A percentile compares a stretch with the other conserved stretches of the same genome.
Conservation (phyloP, 2,797 vertebrate species). For the Labroides dimidiatus region DNA sequence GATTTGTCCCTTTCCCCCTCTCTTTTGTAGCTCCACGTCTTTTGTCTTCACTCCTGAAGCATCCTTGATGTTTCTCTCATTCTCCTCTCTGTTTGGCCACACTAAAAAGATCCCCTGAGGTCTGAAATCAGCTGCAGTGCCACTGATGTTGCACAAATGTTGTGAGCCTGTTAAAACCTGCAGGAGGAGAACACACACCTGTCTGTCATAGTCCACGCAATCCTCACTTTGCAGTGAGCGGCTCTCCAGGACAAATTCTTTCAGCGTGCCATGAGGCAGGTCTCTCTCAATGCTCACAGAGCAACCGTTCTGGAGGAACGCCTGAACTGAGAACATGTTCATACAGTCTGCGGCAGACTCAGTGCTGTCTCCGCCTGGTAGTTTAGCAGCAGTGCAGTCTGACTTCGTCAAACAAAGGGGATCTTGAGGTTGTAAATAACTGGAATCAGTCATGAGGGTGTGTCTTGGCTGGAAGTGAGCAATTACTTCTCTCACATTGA, state of each 20-base stretch:
- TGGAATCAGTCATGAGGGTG: not conserved
- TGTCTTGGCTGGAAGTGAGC: conserved; percentile 61
- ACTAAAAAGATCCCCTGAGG: conserved; percentile 80
- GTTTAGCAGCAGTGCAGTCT: conserved; percentile 14
- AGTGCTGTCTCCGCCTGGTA: conserved; percentile 50
- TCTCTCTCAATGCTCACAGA: conserved; percentile 75
- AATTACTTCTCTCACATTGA: conserved; percentile 78
- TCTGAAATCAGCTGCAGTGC: conserved; percentile 66
- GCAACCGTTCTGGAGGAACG: conserved; percentile 62
- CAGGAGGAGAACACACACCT: conserved; percentile 83
- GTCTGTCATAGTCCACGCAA: conserved; percentile 75
- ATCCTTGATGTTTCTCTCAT: not conserved
- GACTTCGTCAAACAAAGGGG: not conserved
- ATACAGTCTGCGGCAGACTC: conserved; percentile 6
- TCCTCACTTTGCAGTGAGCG: conserved; percentile 47
- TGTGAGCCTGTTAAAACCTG: conserved; percentile 84
- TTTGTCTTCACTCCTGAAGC: not conserved
- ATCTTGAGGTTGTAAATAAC: not conserved
- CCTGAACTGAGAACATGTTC: conserved; percentile 40
- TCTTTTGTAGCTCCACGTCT: not conserved
- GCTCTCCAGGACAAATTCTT: conserved; percentile 78
- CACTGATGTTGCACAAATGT: conserved; percentile 64
- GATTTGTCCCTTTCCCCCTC: conserved; percentile 11
- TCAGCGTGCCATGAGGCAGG: conserved; percentile 81
- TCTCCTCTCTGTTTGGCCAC: conserved; percentile 55